Evolutionary conservation across 1,140 invertebrate genomes (phyloP).

Genomic region (Listronotus bonariensis): DNA sequence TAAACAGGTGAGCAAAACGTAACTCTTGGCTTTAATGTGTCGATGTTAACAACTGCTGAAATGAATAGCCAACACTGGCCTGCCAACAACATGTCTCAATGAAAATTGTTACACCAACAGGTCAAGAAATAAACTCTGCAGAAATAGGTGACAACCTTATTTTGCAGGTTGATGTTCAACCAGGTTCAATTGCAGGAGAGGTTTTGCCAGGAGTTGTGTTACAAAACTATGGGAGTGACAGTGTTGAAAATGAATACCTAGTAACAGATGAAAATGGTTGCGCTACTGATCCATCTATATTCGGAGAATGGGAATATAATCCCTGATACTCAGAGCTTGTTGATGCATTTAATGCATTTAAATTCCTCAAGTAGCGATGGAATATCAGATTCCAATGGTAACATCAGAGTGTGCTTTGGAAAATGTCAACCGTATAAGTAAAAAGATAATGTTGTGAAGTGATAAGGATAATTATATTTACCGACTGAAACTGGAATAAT

Average conservation of each 20-base stretch:
- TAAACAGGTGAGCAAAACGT: conserved; percentile 93
- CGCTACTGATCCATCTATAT: conserved; percentile 88
- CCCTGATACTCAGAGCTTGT: conserved; percentile 78
- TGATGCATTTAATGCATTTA: conserved; percentile 92
- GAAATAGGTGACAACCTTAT: conserved; percentile 92
- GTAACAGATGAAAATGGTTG: conserved; percentile 95
- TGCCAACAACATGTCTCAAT: conserved; percentile 90
- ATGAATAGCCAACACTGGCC: conserved; percentile 94
- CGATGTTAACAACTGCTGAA: conserved; percentile 92
- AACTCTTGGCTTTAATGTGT: conserved; percentile 91
- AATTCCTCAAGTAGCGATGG: conserved; percentile 93
- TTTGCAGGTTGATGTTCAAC: conserved; percentile 91
- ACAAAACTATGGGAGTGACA: conserved; percentile 92
- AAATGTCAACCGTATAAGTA: conserved; percentile 91
- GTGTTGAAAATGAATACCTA: conserved; percentile 86
- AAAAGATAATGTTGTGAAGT: too few species aligned
- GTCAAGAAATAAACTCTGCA: conserved; percentile 86
- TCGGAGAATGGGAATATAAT: conserved; percentile 91
- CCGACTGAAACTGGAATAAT: too few species aligned
- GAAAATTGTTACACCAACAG: conserved; percentile 86
- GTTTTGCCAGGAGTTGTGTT: conserved; percentile 89
- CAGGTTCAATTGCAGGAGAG: conserved; percentile 91
- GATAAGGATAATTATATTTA: too few species aligned
- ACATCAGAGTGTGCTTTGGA: conserved; percentile 93
- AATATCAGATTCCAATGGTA: conserved; percentile 95